Evolutionary conservation across 1,140 invertebrate genomes (phyloP).

Genomic region (Chlorops oryzae): DNA sequence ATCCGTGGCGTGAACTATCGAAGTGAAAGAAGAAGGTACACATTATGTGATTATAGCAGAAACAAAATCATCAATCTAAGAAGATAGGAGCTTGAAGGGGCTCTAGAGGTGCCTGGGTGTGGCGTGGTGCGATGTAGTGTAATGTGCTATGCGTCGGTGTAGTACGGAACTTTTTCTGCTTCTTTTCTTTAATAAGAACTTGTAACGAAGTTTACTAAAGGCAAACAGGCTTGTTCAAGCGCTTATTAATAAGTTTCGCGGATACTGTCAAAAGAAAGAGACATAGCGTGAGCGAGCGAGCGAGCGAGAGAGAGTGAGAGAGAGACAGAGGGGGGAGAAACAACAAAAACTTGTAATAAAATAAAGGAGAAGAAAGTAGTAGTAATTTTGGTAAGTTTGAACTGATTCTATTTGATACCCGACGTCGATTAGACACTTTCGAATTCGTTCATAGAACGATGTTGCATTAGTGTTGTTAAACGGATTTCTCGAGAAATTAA

Average conservation of each 20-base stretch:
- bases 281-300: not conserved
- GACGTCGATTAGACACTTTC: no score
- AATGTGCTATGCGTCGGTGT: not conserved
- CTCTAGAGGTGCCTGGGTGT: not conserved
- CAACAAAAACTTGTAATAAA: no score
- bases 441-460: no score
- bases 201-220: not conserved
- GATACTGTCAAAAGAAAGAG: not conserved
- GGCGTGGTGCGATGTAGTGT: not conserved
- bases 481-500: no score
- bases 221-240: constrained; percentile 1
- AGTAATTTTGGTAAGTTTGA: no score
- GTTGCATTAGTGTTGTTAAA: no score
- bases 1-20: constrained; percentile 7
- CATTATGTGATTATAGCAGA: constrained; percentile 6
- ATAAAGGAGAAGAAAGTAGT: no score
- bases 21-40: constrained; percentile 11
- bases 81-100: not conserved
- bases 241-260: constrained; percentile 6
- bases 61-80: not conserved
- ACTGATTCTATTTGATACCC: no score
- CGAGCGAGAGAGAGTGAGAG: not conserved
- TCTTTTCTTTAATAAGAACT: no score
- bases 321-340: not conserved
- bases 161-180: no score